Conservation (phyloP, 2,888 invertebrate species). For the Leptinotarsa tumamoca region DNA sequence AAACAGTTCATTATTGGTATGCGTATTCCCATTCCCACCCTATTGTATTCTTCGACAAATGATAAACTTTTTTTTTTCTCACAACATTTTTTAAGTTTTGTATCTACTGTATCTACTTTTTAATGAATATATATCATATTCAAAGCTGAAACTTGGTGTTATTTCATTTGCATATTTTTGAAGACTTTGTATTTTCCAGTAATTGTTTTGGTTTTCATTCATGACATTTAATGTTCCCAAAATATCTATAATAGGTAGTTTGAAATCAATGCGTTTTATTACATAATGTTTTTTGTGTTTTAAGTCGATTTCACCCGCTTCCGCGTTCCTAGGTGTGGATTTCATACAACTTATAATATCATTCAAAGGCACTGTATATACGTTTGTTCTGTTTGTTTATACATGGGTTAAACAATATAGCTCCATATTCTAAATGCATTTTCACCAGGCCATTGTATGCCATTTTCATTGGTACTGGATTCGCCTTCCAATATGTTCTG, state of each 20-base stretch:
- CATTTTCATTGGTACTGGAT: constrained; percentile 29
- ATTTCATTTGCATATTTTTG: neutral
- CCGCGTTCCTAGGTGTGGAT: constrained; percentile 32
- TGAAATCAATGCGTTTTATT: neutral
- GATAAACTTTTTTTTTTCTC: neutral
- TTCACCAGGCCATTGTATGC: constrained; percentile 17
- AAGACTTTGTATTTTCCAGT: neutral
- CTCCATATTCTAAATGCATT: no score
- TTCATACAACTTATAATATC: constrained; percentile 32
- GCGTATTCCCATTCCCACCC: neutral
- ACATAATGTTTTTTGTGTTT: neutral
- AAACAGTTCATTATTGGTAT: neutral
- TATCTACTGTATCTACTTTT: neutral
- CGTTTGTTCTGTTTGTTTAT: constrained; percentile 14
- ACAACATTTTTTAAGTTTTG: no score
- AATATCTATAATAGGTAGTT: neutral
- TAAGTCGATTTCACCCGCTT: neutral
- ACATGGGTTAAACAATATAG: neutral
- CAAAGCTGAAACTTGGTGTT: neutral
- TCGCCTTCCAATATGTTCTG: constrained; percentile 34
- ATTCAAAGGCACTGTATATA: constrained; percentile 22
- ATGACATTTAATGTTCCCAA: neutral
- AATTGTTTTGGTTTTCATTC: neutral
- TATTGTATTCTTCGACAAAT: neutral
- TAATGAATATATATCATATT: neutral